Conservation (phyloP, 2,888 invertebrate genomes). For the Caenorhabditis sp. region DNA sequence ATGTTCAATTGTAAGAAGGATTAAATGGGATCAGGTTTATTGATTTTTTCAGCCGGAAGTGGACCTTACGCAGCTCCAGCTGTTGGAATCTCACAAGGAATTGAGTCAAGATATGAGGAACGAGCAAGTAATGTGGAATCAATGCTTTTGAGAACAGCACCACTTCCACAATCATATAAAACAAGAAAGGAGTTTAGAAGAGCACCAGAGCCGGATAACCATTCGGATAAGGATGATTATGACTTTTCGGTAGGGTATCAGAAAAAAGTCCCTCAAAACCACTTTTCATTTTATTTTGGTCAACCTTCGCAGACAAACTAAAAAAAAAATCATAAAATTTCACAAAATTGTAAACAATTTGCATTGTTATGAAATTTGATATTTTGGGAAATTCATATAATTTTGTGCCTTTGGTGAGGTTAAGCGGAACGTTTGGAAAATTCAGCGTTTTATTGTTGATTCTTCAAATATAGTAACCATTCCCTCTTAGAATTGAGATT, state of each 20-base stretch:
- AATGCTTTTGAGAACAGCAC: conserved; percentile 49
- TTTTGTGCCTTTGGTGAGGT: too few species aligned
- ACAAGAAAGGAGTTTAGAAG: conserved; percentile 62
- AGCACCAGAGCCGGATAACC: conserved; percentile 64
- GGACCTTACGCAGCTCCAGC: conserved; percentile 70
- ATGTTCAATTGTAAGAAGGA: conserved; percentile 45
- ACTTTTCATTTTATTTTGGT: background rate
- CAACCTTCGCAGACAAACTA: background rate
- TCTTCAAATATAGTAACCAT: too few species aligned
- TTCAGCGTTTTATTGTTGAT: too few species aligned
- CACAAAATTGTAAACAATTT: too few species aligned
- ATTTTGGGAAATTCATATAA: too few species aligned
- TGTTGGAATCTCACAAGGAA: conserved; percentile 59
- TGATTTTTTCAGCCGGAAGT: conserved; percentile 37
- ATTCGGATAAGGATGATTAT: conserved; percentile 62
- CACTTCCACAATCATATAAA: conserved; percentile 56
- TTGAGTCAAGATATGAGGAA: conserved; percentile 63
- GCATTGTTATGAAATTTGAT: too few species aligned
- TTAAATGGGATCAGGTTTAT: too few species aligned
- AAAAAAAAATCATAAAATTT: background rate
- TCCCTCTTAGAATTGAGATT: too few species aligned
- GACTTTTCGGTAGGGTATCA: conserved; percentile 58
- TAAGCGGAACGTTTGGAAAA: too few species aligned
- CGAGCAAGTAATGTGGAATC: conserved; percentile 63
- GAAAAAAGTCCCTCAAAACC: background rate